Percentiles rank a stretch among this genome's conserved stretches.
Conservation (phyloP, 2,888 invertebrate genomes). For the Drosophila borealis region DNA sequence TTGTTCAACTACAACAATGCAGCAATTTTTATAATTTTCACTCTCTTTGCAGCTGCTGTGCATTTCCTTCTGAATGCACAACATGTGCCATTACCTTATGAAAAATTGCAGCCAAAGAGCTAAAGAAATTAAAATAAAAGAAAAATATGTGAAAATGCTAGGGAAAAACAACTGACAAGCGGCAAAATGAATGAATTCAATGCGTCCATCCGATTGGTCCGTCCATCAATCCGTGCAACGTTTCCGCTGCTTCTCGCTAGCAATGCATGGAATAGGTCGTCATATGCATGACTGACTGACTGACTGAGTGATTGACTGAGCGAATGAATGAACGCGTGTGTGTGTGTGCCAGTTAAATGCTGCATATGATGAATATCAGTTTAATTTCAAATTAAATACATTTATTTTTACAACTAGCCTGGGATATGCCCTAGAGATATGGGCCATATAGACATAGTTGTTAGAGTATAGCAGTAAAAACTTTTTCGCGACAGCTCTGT, state of each 20-base stretch:
- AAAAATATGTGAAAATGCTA: constrained; percentile 23
- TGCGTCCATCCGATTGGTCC: constrained; percentile 39
- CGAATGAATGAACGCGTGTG: constrained; percentile 2
- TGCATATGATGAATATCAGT: constrained; percentile 59
- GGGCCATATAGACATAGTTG: too few species aligned
- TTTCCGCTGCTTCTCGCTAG: constrained; percentile 6
- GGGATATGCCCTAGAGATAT: background rate
- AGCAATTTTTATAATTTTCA: constrained; percentile 61
- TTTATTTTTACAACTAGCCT: constrained; percentile 2
- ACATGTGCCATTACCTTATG: constrained; percentile 43
- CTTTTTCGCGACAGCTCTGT: too few species aligned
- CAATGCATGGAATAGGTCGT: constrained; percentile 46
- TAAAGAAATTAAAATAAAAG: constrained; percentile 39
- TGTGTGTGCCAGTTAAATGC: constrained; percentile 21
- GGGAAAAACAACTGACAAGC: constrained; percentile 18
- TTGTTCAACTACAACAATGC: constrained; percentile 51
- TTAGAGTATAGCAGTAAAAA: too few species aligned
- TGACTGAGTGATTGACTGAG: constrained; percentile 29
- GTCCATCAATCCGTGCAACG: constrained; percentile 23
- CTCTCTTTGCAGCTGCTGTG: constrained; percentile 59
- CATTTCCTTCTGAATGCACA: constrained; percentile 74
- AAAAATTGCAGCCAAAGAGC: constrained; percentile 51
- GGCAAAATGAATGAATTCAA: constrained; percentile 46
- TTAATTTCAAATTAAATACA: constrained; percentile 11
- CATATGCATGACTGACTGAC: constrained; percentile 53